Evolutionary conservation across 2,113 vertebrate genomes (phyloP).

Genomic region (Coreoperca whiteheadi): DNA sequence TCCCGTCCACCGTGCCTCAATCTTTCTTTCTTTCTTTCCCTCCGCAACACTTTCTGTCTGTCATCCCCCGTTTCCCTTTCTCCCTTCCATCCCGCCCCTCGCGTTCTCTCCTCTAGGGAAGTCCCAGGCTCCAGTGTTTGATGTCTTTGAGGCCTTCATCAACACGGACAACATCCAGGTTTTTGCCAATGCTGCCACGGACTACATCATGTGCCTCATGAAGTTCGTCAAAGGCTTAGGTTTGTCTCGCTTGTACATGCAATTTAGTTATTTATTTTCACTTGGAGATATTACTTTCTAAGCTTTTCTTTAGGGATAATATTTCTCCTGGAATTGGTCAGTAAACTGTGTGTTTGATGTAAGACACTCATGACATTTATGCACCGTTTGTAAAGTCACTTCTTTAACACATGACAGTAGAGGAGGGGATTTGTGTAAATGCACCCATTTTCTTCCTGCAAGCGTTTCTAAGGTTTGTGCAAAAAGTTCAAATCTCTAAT

Average conservation of each 20-base stretch:
- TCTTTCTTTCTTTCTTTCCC: constrained; percentile 4
- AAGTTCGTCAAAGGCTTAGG: constrained; percentile 99
- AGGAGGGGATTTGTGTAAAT: background rate
- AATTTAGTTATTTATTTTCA: background rate
- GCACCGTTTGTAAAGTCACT: no score
- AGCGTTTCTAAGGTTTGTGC: background rate
- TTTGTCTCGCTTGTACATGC: constrained; percentile 65
- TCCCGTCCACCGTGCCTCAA: no score
- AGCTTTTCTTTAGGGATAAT: background rate
- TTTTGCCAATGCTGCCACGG: constrained; percentile 97
- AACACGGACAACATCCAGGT: constrained; percentile 99
- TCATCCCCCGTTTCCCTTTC: no score
- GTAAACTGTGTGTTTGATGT: background rate
- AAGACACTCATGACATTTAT: background rate
- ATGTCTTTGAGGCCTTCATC: constrained; percentile 98
- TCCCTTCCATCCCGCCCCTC: no score
- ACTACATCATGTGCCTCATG: constrained; percentile 99
- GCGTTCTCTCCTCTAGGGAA: constrained; percentile 84
- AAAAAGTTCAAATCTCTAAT: no score
- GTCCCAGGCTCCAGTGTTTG: constrained; percentile 95
- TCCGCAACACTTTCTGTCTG: no score
- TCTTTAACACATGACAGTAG: no score
- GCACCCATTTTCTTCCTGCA: background rate
- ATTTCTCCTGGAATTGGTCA: background rate
- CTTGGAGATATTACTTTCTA: background rate